These are phyloP conservation scores for Brachypteracias leptosomus DNA, from an alignment of 2,113 vertebrate species.

Conservation along the genomic window DNA sequence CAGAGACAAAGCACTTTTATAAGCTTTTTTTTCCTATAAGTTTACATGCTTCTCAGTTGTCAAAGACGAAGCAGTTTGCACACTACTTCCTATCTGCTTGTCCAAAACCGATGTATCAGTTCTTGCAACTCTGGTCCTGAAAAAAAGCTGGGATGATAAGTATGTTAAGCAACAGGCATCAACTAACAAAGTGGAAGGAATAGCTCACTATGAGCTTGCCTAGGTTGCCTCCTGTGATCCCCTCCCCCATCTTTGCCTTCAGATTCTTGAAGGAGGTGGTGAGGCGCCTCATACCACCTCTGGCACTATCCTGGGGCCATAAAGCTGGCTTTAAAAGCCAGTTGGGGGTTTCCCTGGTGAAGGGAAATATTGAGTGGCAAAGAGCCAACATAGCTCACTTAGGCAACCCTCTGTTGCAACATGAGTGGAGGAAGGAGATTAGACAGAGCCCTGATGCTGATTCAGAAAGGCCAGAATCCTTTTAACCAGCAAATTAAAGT, in stretches of 20 bases:
- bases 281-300: background rate
- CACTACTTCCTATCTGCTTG: background rate
- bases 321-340: slow-evolving; percentile 33
- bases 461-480: slow-evolving; percentile 30
- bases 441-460: slow-evolving; percentile 28
- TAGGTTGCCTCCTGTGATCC: background rate
- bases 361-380: slow-evolving; percentile 65
- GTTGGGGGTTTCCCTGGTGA: slow-evolving; percentile 56
- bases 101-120: background rate
- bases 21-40: background rate
- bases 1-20: background rate
- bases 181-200: background rate
- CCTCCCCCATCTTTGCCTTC: background rate
- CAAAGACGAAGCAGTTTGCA: background rate
- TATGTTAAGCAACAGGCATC: background rate
- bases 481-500: slow-evolving; percentile 28
- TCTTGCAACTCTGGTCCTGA: background rate
- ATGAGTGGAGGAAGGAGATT: slow-evolving; percentile 48
- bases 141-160: background rate
- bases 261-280: slow-evolving; percentile 29
- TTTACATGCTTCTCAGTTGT: background rate
- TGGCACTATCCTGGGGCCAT: background rate
- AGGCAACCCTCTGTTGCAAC: slow-evolving; percentile 57
- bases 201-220: background rate
- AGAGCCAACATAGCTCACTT: slow-evolving; percentile 53